A percentile compares a stretch with the other conserved stretches of the same genome.
These are phyloP conservation scores for Muntiacus reevesi DNA, from an alignment of 2,113 vertebrate species.

Conservation along the genomic window DNA sequence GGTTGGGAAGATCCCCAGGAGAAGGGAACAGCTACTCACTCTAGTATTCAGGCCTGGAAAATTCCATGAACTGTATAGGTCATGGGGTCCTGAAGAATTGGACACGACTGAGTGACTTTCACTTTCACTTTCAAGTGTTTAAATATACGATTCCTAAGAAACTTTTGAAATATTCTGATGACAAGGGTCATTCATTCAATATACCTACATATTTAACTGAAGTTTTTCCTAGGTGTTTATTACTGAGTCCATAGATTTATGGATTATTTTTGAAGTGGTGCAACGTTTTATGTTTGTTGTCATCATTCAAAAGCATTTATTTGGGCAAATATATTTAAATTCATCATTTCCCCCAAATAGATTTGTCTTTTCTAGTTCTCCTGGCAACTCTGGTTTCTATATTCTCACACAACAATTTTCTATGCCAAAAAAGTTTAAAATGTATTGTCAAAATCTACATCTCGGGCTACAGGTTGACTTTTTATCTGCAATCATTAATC, in stretches of 20 bases:
- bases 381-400: not conserved
- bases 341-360: not conserved
- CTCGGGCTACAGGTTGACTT: not conserved
- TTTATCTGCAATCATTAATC: not conserved
- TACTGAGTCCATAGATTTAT: not conserved
- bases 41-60: not conserved
- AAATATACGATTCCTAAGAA: not conserved
- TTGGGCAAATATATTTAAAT: not conserved
- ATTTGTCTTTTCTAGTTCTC: not conserved
- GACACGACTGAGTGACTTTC: not conserved
- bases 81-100: rapidly evolving
- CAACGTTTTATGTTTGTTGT: not conserved
- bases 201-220: not conserved
- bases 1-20: not conserved
- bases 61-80: not conserved
- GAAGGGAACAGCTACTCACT: not conserved
- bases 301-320: not conserved
- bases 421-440: not conserved
- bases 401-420: not conserved
- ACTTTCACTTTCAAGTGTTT: not conserved
- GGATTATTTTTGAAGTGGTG: not conserved
- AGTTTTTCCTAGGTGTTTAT: not conserved
- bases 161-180: not conserved
- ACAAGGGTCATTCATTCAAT: not conserved
- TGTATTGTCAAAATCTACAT: not conserved